Base-by-base conservation (phyloP, 2,888 invertebrate species). In the Phaonia tiefii region DNA sequence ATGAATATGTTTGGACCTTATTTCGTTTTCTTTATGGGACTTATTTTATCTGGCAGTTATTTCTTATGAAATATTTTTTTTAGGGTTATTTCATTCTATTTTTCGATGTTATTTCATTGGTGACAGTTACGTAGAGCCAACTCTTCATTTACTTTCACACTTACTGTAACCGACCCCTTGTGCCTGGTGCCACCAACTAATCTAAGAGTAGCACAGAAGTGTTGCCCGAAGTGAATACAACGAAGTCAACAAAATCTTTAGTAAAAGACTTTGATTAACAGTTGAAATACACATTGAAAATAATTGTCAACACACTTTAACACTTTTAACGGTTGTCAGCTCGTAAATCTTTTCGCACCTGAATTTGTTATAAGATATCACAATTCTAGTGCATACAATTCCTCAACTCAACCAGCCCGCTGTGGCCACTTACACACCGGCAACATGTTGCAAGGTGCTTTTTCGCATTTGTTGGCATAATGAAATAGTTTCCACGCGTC, bases 291-390 rank as follows among this genome's bases (percentile, higher is more conserved):
- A 81, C 71, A 81, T 81, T 78, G 75, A 63, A 81, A 81, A 81
- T 78, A 81, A 81, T 81, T 81, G 80, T 81, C 80, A 81, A 81
- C 80, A 81, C 78, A 81, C 78, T 81, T 81, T 78, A 81, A 83
- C 79, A 80, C 79, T 83, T 75, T 83, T 79, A 79, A 81, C 71
- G 81, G 70, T 72, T 83, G 83, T 82, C 83, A 83, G 82, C 82
- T 83, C 81, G 79, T 83, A 83, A 83, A 83, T 83, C 83, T 83
- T 81, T 72, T 51, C 76, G 80, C 80, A 81, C 80, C 78, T 78
- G 78, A 81, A 81, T 63, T 63, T 63, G 63, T 63, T 63, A 63
- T 13, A 17, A 17, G 15, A 17, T 37, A 63, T 63, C 37, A 58
- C 67, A 75, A 72, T 63, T 39, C 37, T 63, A 37, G 20, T 39